Conservation (phyloP, 2,113 vertebrate species). For the Jacana jacana region DNA sequence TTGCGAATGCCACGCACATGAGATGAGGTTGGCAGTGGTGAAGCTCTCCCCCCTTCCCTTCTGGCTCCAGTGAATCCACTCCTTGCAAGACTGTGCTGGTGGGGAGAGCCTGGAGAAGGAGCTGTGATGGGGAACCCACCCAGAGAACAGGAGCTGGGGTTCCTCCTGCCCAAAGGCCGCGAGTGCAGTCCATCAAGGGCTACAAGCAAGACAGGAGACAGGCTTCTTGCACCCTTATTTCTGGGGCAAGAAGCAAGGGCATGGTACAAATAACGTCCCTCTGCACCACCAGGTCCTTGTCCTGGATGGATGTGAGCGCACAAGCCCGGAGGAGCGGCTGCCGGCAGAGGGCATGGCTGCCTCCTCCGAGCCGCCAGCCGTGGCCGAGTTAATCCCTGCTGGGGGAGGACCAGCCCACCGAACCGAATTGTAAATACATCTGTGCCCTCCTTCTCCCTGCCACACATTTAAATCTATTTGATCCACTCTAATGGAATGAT, state of each 20-base stretch:
- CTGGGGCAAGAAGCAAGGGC: not conserved
- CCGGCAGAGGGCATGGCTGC: not conserved
- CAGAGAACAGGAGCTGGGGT: not conserved
- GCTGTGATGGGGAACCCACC: not conserved
- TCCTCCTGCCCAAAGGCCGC: not conserved
- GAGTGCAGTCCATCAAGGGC: not conserved
- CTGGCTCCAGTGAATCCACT: not conserved
- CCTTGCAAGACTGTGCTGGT: not conserved
- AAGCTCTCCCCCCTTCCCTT: not conserved
- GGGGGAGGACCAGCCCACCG: not conserved
- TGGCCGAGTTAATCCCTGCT: not conserved
- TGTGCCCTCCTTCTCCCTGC: conserved; percentile 21
- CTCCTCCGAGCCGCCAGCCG: not conserved
- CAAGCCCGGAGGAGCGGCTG: not conserved
- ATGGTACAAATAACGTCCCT: not conserved
- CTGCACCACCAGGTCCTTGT: not conserved
- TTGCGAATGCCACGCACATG: not conserved
- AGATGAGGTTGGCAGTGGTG: not conserved
- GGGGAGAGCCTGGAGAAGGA: not conserved
- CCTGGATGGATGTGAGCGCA: not conserved
- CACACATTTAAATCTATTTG: conserved; percentile 44
- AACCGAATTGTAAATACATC: conserved; percentile 4
- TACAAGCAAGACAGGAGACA: not conserved
- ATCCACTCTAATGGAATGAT: conserved; percentile 47
- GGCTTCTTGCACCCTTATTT: not conserved